Percentiles rank a stretch among this genome's conserved stretches.
Conservation (phyloP, 1,140 invertebrate species). For the Matsumurasca onukii region DNA sequence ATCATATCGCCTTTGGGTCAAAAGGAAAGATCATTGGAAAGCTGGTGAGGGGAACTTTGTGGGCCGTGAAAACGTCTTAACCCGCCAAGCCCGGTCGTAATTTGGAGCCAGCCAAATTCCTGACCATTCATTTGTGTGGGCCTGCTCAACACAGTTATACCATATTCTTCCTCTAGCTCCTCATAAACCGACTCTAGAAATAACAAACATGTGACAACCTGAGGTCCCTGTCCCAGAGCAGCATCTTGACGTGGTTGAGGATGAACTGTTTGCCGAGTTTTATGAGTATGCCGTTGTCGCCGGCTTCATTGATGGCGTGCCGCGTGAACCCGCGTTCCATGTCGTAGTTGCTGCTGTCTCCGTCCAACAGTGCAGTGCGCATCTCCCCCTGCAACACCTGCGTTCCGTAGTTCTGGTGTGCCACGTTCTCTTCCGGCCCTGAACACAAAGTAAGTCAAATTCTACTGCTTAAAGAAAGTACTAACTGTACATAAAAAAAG, state of each 20-base stretch:
- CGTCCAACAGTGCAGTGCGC: constrained; percentile 81
- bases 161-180: too few species aligned
- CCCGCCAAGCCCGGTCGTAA: too few species aligned
- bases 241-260: constrained; percentile 89
- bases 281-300: constrained; percentile 81
- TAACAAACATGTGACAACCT: constrained; percentile 60
- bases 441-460: constrained; percentile 43
- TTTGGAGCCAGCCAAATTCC: too few species aligned
- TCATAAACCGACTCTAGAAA: too few species aligned
- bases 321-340: constrained; percentile 91
- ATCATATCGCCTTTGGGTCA: too few species aligned
- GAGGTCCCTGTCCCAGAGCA: constrained; percentile 92
- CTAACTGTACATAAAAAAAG: too few species aligned
- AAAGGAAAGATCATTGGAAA: too few species aligned
- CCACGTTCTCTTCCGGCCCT: constrained; percentile 92
- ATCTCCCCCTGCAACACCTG: constrained; percentile 86
- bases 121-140: too few species aligned
- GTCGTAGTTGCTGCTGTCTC: constrained; percentile 84
- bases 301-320: constrained; percentile 83
- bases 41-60: too few species aligned
- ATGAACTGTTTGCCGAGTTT: constrained; percentile 86
- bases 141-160: too few species aligned
- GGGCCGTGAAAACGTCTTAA: too few species aligned
- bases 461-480: too few species aligned
- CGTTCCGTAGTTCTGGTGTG: constrained; percentile 72